These are phyloP conservation scores for Anser brachyrhynchus DNA, from an alignment of 2,113 vertebrate genomes.

Conservation along the genomic window DNA sequence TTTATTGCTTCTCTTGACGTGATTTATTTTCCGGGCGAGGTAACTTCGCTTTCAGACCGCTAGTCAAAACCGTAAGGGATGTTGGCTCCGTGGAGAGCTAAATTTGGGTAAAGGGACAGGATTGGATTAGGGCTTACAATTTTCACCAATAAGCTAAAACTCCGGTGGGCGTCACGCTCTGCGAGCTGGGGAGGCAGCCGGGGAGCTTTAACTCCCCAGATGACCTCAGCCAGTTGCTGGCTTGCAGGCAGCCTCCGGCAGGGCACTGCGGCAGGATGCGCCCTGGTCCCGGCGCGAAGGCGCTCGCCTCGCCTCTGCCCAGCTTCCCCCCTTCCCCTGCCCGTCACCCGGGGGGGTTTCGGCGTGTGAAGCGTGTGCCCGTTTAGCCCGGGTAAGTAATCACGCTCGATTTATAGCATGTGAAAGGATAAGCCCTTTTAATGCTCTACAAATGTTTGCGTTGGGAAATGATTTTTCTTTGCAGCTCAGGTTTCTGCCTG, in stretches of 20 bases:
- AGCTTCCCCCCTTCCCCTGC: not conserved
- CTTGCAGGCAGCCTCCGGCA: not conserved
- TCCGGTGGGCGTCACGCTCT: constrained; percentile 75
- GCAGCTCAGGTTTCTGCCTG: not conserved
- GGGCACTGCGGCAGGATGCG: constrained; percentile 12
- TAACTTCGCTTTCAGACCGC: constrained; percentile 9
- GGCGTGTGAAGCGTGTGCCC: not conserved
- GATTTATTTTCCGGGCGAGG: constrained; percentile 4
- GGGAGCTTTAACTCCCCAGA: constrained; percentile 59
- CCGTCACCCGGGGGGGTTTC: not conserved
- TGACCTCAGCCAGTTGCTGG: constrained; percentile 62
- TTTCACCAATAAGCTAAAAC: constrained; percentile 82
- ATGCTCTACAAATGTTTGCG: not conserved
- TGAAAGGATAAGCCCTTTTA: not conserved
- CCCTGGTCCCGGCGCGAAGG: not conserved
- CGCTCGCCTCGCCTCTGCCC: rapidly evolving
- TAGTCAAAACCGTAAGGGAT: constrained; percentile 73
- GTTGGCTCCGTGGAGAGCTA: constrained; percentile 77
- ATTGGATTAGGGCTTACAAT: constrained; percentile 82
- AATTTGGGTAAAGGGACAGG: constrained; percentile 74
- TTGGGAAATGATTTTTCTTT: not conserved
- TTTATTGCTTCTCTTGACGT: not conserved
- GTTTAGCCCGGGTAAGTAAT: constrained; percentile 46
- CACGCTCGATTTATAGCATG: not conserved
- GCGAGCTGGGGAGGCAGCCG: constrained; percentile 57